Evolutionary conservation across 2,888 invertebrate species (phyloP).

Genomic region (Selenia dentaria): DNA sequence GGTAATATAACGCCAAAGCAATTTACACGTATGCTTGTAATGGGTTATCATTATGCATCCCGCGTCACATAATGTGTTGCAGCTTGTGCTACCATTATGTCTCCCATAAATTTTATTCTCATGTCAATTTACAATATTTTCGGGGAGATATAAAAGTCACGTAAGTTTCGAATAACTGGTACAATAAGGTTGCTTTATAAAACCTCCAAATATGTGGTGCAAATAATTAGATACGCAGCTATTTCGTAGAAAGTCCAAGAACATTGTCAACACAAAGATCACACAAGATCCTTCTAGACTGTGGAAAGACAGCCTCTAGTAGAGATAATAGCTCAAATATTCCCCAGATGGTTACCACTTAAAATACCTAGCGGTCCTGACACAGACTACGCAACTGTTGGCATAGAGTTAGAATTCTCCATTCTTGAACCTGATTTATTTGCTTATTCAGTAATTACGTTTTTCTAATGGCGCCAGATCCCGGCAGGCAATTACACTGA

Average conservation of each 20-base stretch:
- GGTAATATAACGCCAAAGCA: slow-evolving; percentile 29
- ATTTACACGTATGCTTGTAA: slow-evolving; percentile 27
- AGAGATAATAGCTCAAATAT: slow-evolving; percentile 35
- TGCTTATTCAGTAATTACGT: slow-evolving; percentile 57
- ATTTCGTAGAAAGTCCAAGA: no score
- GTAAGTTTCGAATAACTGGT: no score
- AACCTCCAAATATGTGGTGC: no score
- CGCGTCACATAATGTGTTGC: slow-evolving; percentile 12
- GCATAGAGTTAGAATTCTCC: slow-evolving; percentile 36
- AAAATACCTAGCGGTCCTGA: slow-evolving; percentile 62
- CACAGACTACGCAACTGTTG: slow-evolving; percentile 1
- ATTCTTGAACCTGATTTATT: slow-evolving; percentile 62
- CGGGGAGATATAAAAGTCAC: no score
- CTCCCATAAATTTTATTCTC: slow-evolving; percentile 2
- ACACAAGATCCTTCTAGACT: slow-evolving; percentile 23
- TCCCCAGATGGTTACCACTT: slow-evolving; percentile 62
- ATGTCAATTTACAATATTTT: no score
- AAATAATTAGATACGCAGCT: no score
- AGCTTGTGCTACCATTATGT: slow-evolving; percentile 15
- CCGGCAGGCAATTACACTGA: slow-evolving; percentile 33
- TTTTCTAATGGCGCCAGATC: slow-evolving; percentile 55
- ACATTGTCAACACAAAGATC: no score
- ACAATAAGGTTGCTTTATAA: no score
- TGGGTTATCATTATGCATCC: slow-evolving; percentile 20
- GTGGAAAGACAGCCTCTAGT: no score